Percentiles rank a stretch among this genome's conserved stretches.
These are phyloP conservation scores for Rosalia funebris DNA, from an alignment of 2,888 invertebrate species.

Conservation along the genomic window DNA sequence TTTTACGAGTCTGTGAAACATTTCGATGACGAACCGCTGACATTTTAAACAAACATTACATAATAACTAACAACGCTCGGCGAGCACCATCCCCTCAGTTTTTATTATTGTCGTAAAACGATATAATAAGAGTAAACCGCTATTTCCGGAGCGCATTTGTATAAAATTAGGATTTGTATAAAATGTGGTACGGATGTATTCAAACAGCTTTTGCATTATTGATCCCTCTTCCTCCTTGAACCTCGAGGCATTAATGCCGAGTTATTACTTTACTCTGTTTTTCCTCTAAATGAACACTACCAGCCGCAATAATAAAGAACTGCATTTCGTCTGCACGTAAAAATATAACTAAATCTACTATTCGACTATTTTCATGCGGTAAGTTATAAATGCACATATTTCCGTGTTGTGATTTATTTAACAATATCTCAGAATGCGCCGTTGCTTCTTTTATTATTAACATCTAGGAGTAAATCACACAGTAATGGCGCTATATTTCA, in stretches of 20 bases:
- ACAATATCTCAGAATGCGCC: no score
- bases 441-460: no score
- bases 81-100: neutral
- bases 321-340: neutral
- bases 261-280: conserved; percentile 14
- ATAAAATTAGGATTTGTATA: neutral
- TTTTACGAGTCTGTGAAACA: no score
- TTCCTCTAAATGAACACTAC: conserved; percentile 7
- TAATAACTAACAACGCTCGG: no score
- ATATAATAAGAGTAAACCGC: neutral
- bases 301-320: conserved; percentile 3
- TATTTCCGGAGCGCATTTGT: neutral
- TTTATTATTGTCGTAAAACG: neutral
- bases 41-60: no score
- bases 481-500: no score
- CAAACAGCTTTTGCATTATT: conserved; percentile 11
- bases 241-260: conserved; percentile 5
- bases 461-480: no score
- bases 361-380: no score
- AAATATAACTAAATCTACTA: conserved; percentile 7
- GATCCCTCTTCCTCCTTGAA: neutral
- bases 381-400: no score
- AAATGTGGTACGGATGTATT: neutral
- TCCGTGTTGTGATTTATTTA: no score
- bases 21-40: no score